Evolutionary conservation across 2,797 vertebrate species (phyloP).

Genomic region (Eleutherodactylus coqui): DNA sequence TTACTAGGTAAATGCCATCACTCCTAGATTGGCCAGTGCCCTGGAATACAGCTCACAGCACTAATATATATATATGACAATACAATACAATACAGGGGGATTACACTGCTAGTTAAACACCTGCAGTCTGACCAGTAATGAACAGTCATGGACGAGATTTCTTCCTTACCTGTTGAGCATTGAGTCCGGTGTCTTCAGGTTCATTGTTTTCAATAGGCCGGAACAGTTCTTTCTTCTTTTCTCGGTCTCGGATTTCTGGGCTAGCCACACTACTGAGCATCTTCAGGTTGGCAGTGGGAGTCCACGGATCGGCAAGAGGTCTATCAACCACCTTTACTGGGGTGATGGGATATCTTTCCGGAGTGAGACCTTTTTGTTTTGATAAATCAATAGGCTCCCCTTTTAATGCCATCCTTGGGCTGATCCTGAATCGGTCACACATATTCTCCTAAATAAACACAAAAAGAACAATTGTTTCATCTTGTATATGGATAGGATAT

Average conservation of each 20-base stretch:
- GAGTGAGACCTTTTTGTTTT: conserved; percentile 75
- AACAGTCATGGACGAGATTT: not conserved
- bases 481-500: not conserved
- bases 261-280: conserved; percentile 92
- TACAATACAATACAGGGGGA: too few species aligned
- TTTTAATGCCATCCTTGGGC: conserved; percentile 83
- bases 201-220: conserved; percentile 88
- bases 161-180: conserved; percentile 77
- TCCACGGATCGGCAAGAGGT: conserved; percentile 85
- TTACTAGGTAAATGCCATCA: not conserved
- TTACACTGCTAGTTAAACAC: too few species aligned
- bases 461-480: conserved; percentile 15
- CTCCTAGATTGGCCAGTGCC: not conserved
- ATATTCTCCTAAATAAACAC: conserved; percentile 86
- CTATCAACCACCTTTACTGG: conserved; percentile 83
- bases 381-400: conserved; percentile 76
- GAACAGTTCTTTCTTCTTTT: conserved; percentile 92
- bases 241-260: conserved; percentile 89
- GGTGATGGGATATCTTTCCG: conserved; percentile 83
- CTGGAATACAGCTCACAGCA: too few species aligned
- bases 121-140: not conserved
- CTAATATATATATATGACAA: too few species aligned
- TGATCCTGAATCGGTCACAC: conserved; percentile 80
- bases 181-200: conserved; percentile 70
- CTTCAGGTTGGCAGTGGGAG: conserved; percentile 92